phyloP scores from a whole-genome alignment of 1,140 invertebrate species.

The Dufourea novaeangliae region DNA sequence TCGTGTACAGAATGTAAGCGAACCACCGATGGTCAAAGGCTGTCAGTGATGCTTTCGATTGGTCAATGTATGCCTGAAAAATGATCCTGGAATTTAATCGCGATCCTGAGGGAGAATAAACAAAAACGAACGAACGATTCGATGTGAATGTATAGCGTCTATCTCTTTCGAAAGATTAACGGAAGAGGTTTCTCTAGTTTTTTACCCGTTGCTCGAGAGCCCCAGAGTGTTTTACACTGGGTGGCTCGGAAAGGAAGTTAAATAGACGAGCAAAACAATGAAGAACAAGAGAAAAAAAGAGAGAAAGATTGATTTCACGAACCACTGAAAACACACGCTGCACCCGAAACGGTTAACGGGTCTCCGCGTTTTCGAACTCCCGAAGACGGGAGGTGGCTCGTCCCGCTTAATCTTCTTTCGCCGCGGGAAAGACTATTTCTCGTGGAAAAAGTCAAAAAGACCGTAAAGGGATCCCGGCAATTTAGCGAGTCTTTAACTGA shows the following conservation, averaged over 20 bases:
- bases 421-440: neutral
- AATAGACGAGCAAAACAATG: neutral
- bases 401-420: slow-evolving; percentile 33
- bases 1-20: too few relatives aligned
- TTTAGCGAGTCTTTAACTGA: neutral
- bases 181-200: neutral
- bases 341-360: slow-evolving; percentile 32
- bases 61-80: too few relatives aligned
- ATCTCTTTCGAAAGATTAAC: too few relatives aligned
- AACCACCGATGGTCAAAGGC: too few relatives aligned
- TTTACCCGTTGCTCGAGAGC: neutral
- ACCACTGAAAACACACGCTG: neutral
- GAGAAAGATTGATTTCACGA: slow-evolving; percentile 33
- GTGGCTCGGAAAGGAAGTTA: slow-evolving; percentile 13
- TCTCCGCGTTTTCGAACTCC: neutral
- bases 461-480: neutral
- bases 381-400: neutral
- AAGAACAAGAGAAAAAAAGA: too few relatives aligned
- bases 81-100: neutral
- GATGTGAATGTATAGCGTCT: too few relatives aligned
- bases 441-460: slow-evolving; percentile 8
- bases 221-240: neutral
- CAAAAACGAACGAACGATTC: too few relatives aligned
- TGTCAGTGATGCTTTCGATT: too few relatives aligned
- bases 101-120: neutral